Evolutionary conservation across 2,888 invertebrate species (phyloP).

Genomic region (Acrocera orbiculus): DNA sequence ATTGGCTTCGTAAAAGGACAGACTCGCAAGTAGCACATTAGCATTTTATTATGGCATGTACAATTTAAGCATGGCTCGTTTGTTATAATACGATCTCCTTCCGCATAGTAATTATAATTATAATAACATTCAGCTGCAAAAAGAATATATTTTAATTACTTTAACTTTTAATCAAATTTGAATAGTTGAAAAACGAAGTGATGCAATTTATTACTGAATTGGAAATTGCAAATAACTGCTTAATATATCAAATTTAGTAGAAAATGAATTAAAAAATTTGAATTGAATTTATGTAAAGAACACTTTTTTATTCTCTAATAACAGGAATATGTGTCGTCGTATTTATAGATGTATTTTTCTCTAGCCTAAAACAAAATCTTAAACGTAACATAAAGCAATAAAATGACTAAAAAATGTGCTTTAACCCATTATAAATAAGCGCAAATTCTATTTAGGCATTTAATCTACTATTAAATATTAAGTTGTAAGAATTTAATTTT

Average conservation of each 20-base stretch:
- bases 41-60: conserved; percentile 86
- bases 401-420: too few species aligned
- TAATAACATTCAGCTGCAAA: conserved; percentile 70
- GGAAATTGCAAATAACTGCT: background rate
- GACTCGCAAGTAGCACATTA: conserved; percentile 86
- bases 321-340: too few species aligned
- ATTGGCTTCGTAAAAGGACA: conserved; percentile 89
- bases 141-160: conserved; percentile 7
- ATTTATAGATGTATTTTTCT: too few species aligned
- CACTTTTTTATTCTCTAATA: too few species aligned
- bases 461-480: too few species aligned
- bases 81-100: conserved; percentile 83
- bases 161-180: too few species aligned
- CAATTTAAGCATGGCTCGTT: conserved; percentile 92
- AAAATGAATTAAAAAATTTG: background rate
- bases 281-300: background rate
- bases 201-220: background rate
- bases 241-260: background rate
- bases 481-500: too few species aligned
- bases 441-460: too few species aligned
- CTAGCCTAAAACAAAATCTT: too few species aligned
- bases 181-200: background rate
- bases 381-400: too few species aligned
- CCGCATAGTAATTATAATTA: conserved; percentile 83
- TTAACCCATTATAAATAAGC: too few species aligned